A percentile compares a stretch with the other conserved stretches of the same genome.
phyloP scores from a whole-genome alignment of 2,113 vertebrate genomes.

The Centropus unirufus region DNA sequence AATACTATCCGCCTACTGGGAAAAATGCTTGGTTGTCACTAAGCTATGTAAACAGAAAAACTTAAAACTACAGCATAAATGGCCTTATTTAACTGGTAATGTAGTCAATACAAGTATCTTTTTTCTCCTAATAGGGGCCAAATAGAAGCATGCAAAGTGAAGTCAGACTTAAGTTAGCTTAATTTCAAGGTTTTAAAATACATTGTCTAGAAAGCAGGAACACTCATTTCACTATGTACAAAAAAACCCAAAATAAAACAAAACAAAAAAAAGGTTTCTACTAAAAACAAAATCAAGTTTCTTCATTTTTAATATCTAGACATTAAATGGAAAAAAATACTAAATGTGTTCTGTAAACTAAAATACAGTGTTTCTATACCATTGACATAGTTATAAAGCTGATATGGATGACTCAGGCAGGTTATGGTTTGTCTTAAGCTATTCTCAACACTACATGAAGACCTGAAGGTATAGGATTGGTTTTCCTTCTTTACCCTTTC shows the following conservation, averaged over 20 bases:
- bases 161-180: slow-evolving; percentile 71
- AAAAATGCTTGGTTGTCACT: slow-evolving; percentile 61
- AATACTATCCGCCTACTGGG: slow-evolving; percentile 49
- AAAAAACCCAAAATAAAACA: slow-evolving; percentile 59
- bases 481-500: slow-evolving; percentile 36
- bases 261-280: slow-evolving; percentile 51
- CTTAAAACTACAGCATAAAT: slow-evolving; percentile 69
- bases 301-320: slow-evolving; percentile 81
- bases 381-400: slow-evolving; percentile 59
- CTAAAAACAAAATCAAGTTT: slow-evolving; percentile 80
- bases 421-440: slow-evolving; percentile 60
- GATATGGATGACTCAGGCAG: slow-evolving; percentile 55
- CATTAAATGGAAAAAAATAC: slow-evolving; percentile 78
- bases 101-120: slow-evolving; percentile 24
- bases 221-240: slow-evolving; percentile 75
- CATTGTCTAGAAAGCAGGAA: slow-evolving; percentile 75
- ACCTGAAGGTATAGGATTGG: slow-evolving; percentile 34
- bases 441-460: slow-evolving; percentile 63
- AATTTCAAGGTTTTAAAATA: slow-evolving; percentile 63
- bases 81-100: slow-evolving; percentile 58
- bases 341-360: slow-evolving; percentile 76
- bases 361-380: slow-evolving; percentile 85
- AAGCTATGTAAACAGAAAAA: slow-evolving; percentile 69
- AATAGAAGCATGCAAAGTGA: slow-evolving; percentile 62
- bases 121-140: slow-evolving; percentile 53